Evolutionary conservation across 2,888 invertebrate genomes (phyloP).

Genomic region (Agrypnus murinus): DNA sequence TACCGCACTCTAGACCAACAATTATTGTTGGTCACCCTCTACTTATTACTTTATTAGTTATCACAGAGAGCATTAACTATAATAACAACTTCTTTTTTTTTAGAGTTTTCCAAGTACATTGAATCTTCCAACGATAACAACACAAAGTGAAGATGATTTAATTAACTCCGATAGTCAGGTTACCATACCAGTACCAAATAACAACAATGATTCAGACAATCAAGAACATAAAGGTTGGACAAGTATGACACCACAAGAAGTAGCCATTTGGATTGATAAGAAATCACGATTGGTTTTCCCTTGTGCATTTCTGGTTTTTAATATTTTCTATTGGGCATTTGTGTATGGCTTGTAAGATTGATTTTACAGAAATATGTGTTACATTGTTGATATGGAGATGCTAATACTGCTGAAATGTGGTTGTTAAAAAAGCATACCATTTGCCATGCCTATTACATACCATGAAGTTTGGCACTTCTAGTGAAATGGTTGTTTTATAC

Average conservation of each 20-base stretch:
- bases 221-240: conserved; percentile 74
- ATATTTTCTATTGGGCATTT: conserved; percentile 72
- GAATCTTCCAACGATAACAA: conserved; percentile 81
- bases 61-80: too few species aligned
- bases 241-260: conserved; percentile 91
- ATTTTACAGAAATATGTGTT: too few species aligned
- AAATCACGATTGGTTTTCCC: conserved; percentile 87
- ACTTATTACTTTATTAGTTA: too few species aligned
- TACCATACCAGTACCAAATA: conserved; percentile 49
- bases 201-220: conserved; percentile 51
- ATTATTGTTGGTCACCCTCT: too few species aligned
- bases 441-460: too few species aligned
- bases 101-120: conserved; percentile 78
- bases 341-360: conserved; percentile 63
- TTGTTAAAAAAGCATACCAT: too few species aligned
- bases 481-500: too few species aligned
- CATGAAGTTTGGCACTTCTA: too few species aligned
- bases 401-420: too few species aligned
- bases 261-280: conserved; percentile 90
- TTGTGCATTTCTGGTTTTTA: conserved; percentile 84
- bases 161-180: conserved; percentile 50
- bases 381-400: too few species aligned
- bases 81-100: conserved; percentile 61
- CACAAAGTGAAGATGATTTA: conserved; percentile 79
- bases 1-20: too few species aligned